Conservation (phyloP, 2,113 vertebrate genomes). For the Aldabrachelys gigantea region DNA sequence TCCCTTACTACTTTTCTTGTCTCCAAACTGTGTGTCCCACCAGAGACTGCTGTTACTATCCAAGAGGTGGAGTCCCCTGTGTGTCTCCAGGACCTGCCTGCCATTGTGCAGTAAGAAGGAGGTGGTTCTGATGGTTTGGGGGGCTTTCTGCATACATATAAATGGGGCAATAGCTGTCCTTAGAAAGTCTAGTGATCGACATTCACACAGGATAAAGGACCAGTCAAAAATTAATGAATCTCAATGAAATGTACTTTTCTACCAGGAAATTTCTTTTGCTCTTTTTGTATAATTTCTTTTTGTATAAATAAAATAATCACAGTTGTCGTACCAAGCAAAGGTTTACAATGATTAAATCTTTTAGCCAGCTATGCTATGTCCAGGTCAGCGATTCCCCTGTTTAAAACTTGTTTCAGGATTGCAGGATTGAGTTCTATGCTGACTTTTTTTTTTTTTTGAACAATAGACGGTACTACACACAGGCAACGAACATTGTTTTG, state of each 20-base stretch:
- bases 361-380: background rate
- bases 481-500: background rate
- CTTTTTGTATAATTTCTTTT: background rate
- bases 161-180: background rate
- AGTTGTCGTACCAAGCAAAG: background rate
- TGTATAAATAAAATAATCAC: conserved; percentile 13
- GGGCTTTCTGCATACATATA: background rate
- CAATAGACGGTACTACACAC: background rate
- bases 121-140: background rate
- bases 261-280: background rate
- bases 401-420: conserved; percentile 33
- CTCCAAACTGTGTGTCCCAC: background rate
- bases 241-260: background rate
- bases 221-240: background rate
- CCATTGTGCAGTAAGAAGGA: background rate
- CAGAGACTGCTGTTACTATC: background rate
- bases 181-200: background rate
- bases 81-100: background rate
- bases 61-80: background rate
- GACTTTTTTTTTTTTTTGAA: background rate
- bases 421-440: conserved; percentile 26
- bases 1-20: background rate
- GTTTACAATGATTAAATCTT: background rate
- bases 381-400: background rate
- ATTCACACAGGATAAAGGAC: background rate